Conservation (phyloP, 2,888 invertebrate species). For the Andrena minutula region DNA sequence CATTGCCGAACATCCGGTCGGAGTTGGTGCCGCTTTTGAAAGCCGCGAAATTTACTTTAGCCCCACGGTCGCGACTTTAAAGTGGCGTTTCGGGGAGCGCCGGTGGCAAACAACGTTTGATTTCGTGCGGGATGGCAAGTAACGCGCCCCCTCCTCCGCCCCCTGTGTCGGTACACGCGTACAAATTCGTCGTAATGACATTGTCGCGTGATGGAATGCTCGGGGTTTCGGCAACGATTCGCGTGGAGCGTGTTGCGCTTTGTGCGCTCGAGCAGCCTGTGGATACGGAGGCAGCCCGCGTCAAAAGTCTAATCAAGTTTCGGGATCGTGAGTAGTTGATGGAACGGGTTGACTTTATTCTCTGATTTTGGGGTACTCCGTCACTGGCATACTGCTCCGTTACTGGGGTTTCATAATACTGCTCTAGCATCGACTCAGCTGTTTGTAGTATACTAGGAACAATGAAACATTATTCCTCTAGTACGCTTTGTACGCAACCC, state of each 20-base stretch:
- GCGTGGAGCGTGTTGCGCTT: constrained; percentile 26
- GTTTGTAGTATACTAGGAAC: too few relatives aligned
- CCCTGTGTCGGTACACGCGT: background rate
- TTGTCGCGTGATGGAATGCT: constrained; percentile 51
- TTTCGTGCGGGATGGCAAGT: constrained; percentile 53
- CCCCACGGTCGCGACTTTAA: constrained; percentile 68
- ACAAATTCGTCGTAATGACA: constrained; percentile 43
- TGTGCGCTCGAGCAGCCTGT: background rate
- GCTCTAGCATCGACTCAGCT: too few relatives aligned
- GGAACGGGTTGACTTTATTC: background rate
- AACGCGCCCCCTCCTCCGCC: background rate
- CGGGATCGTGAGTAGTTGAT: background rate
- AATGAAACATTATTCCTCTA: too few relatives aligned
- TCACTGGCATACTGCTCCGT: too few relatives aligned
- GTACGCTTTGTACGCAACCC: too few relatives aligned
- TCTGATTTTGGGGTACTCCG: background rate
- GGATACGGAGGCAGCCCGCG: background rate
- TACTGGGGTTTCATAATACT: too few relatives aligned
- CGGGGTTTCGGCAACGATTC: constrained; percentile 29
- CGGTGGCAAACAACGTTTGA: constrained; percentile 67
- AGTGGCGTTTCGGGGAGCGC: constrained; percentile 53
- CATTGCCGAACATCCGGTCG: constrained; percentile 73
- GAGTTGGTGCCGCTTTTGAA: constrained; percentile 68
- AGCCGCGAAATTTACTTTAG: constrained; percentile 75
- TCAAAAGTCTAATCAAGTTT: background rate